Base-by-base conservation (phyloP, 2,888 invertebrate genomes). In the Ypsolopha scabrella region DNA sequence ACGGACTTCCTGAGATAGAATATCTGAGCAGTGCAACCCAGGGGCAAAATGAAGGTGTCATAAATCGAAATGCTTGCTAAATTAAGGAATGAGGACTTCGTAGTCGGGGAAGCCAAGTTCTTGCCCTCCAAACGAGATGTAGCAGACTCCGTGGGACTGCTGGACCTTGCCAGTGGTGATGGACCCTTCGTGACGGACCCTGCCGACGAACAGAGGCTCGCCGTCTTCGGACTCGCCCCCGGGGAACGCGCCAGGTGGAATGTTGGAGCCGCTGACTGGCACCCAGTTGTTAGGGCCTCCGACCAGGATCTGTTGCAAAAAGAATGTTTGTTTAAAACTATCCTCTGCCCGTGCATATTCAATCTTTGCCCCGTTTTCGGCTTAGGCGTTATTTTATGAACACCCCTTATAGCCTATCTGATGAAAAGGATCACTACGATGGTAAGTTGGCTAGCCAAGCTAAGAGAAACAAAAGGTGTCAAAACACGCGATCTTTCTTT, bases 91-190 rank as follows among this genome's bases (percentile, higher is more conserved):
- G 53, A 95, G 90, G 61, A 96, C 82, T 86, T 96, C 95, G 68
- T 92, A 96, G 50, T 94, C 92, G n/a, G 90, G 88, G 87, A 91
- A 94, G 48, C 91, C 90, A 52, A 94, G 73, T 70, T 96, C 96
- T 63, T 91, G 88, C 44, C 95, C 95, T 0, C 85, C 94, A 68
- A 90, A 96, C 10, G 95, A 90, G 76, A 96, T 94, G 88, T 96
- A 96, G 71, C 93, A 91, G 51, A 91, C 91, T 34, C 90, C 92
- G 67, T 95, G 95, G 7, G 93, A 93, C 39, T 92, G 91, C 63
- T 96, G 95, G 1, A 96, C 92, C 80, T 96, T 95, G 65, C 95
- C 95, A 34, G 92, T 88, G 33, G 94, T 94, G 47, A 93, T 58
- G 54, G 92, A 90, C 53, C 92, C 94, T 60, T 94, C 93, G 65